Base-by-base conservation (phyloP, 2,113 vertebrate species). In the Hippocampus mohnikei region DNA sequence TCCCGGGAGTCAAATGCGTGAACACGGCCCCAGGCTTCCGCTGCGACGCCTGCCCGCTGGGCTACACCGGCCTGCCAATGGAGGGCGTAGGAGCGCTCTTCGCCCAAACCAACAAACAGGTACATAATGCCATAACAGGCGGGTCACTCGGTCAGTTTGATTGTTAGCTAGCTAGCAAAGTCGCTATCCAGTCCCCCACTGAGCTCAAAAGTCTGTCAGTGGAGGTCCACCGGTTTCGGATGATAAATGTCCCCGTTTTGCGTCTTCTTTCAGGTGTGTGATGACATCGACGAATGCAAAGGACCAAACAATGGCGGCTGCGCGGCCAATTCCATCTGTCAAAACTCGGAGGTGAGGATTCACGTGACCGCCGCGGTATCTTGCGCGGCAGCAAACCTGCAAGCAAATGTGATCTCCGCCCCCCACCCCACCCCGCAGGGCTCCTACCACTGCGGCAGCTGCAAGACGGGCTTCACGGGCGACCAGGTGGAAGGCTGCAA, bases 81-180 rank as follows among this genome's bases (percentile, higher is more conserved):
- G 93, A 96, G 81, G 97, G 97, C 0, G 80, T 96, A 2, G 97
- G 97, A 27, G 61, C 93, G 58, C 75, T 80, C 80, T 95, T 90
- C 0, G 97, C 96, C 55, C 95, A 95, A 86, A 93, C 82, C 72
- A 94, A 96, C 85, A 98, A 98, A 83, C 97, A 99, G 94, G 97
- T 98, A 70, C 15, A 7, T 33, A 16, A 60, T 33, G 27, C 15
- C 58, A 1, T 37, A 7, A 20, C 1, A 16, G 7, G 7, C 13
- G 10, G 6, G 42, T 44, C 42, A 44, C 42, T 3, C 21, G 8
- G 6, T 59, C 27, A 29, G 56, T 56, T 59, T 29, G 25, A 16
- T 25, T 29, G 5, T 27, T 23, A 1, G 25, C 12, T 29, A 29
- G 55, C 5, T 58, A 27, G 55, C 33, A 37, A 37, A 44, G 42